These are phyloP conservation scores for Lepetodrilus schrolli DNA, from an alignment of 2,888 invertebrate species.

Conservation along the genomic window DNA sequence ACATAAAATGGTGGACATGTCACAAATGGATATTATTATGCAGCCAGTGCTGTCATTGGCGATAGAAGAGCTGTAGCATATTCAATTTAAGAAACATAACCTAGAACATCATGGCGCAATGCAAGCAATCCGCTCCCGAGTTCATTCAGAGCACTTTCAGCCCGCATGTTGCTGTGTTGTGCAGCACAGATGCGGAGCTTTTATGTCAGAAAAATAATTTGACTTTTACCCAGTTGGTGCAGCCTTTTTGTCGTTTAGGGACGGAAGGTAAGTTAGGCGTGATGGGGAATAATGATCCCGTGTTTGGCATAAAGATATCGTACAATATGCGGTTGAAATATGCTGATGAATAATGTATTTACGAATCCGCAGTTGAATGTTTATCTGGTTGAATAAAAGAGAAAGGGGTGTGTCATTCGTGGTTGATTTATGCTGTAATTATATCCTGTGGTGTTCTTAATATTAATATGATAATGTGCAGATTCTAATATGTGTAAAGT, in stretches of 20 bases:
- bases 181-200: slow-evolving; percentile 87
- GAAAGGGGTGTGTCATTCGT: slow-evolving; percentile 5
- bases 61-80: not conserved
- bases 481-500: too few species aligned
- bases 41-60: not conserved
- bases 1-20: slow-evolving; percentile 46
- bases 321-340: too few species aligned
- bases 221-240: slow-evolving; percentile 90
- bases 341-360: too few species aligned
- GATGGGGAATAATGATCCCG: too few species aligned
- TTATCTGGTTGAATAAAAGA: too few species aligned
- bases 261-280: slow-evolving; percentile 82
- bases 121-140: slow-evolving; percentile 79
- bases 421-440: too few species aligned
- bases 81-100: slow-evolving; percentile 1
- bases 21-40: slow-evolving; percentile 30
- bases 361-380: too few species aligned
- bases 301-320: too few species aligned
- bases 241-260: slow-evolving; percentile 88
- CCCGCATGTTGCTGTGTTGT: slow-evolving; percentile 89
- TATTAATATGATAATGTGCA: too few species aligned
- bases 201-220: slow-evolving; percentile 92
- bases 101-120: slow-evolving; percentile 74
- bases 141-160: slow-evolving; percentile 92
- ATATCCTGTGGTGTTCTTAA: too few species aligned